phyloP scores from a whole-genome alignment of 1,140 invertebrate genomes.

The Aporrectodea caliginosa region DNA sequence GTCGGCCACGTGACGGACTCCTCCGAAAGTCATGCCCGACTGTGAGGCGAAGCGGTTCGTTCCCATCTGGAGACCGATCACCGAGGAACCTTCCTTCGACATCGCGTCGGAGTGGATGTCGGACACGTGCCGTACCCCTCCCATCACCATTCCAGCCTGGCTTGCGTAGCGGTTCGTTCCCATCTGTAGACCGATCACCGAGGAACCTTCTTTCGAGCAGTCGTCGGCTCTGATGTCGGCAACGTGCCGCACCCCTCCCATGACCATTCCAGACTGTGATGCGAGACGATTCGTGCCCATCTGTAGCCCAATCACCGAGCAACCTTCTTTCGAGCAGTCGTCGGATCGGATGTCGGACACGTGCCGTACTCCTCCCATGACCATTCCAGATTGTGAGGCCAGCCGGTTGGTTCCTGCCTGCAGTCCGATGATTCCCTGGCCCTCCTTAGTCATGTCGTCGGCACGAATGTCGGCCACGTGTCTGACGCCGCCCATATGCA shows the following conservation, averaged over 20 bases:
- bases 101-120: constrained; percentile 42
- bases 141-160: constrained; percentile 88
- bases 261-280: constrained; percentile 69
- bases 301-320: constrained; percentile 85
- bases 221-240: constrained; percentile 45
- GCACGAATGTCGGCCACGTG: constrained; percentile 34
- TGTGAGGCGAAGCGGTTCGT: constrained; percentile 72
- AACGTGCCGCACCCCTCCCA: constrained; percentile 65
- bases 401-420: constrained; percentile 90
- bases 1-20: constrained; percentile 62
- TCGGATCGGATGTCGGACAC: constrained; percentile 41
- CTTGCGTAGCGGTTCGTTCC: constrained; percentile 68
- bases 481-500: constrained; percentile 64
- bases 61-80: constrained; percentile 72
- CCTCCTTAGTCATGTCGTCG: constrained; percentile 49
- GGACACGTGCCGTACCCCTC: constrained; percentile 81
- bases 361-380: constrained; percentile 64
- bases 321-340: constrained; percentile 59
- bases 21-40: constrained; percentile 85
- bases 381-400: constrained; percentile 51
- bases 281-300: constrained; percentile 56
- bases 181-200: constrained; percentile 85
- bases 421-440: constrained; percentile 78
- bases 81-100: constrained; percentile 76
- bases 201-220: constrained; percentile 63